Percentiles rank a stretch among this genome's conserved stretches.
Conservation (phyloP, 2,888 invertebrate genomes). For the Lissonota sp. region DNA sequence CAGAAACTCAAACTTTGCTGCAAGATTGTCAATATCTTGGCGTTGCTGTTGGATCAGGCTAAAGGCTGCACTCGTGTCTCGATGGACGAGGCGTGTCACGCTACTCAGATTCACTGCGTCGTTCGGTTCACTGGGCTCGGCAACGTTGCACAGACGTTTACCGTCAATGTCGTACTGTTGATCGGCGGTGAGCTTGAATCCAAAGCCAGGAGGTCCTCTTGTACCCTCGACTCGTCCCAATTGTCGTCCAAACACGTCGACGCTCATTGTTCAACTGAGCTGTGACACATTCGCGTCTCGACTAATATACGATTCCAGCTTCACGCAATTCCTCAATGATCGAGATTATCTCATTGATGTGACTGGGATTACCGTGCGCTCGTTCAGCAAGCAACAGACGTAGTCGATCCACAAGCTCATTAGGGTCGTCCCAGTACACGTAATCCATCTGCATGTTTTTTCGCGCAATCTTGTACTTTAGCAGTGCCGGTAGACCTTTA, state of each 20-base stretch:
- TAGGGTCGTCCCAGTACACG: too few species aligned
- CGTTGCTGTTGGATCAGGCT: constrained; percentile 4
- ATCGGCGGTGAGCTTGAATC: constrained; percentile 45
- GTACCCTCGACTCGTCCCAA: constrained; percentile 28
- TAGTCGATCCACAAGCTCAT: constrained; percentile 49
- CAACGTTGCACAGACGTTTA: constrained; percentile 52
- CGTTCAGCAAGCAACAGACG: constrained; percentile 44
- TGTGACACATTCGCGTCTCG: neutral
- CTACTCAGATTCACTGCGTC: constrained; percentile 41
- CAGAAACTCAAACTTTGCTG: constrained; percentile 21
- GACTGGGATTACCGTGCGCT: constrained; percentile 46
- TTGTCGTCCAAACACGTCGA: constrained; percentile 50
- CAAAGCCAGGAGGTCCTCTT: constrained; percentile 37
- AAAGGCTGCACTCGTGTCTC: neutral
- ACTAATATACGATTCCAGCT: constrained; percentile 6
- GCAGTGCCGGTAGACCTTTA: too few species aligned
- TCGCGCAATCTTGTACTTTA: too few species aligned
- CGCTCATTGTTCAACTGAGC: constrained; percentile 34
- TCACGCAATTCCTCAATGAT: too few species aligned
- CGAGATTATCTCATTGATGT: constrained; percentile 36
- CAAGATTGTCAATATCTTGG: constrained; percentile 19
- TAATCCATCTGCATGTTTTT: too few species aligned
- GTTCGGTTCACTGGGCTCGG: constrained; percentile 15
- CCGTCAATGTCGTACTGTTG: constrained; percentile 47
- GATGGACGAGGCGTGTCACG: constrained; percentile 10